Evolutionary conservation across 1,140 invertebrate genomes (phyloP), one percentile per base, ranked within the genome.

Genomic region (Procambarus clarkii): DNA sequence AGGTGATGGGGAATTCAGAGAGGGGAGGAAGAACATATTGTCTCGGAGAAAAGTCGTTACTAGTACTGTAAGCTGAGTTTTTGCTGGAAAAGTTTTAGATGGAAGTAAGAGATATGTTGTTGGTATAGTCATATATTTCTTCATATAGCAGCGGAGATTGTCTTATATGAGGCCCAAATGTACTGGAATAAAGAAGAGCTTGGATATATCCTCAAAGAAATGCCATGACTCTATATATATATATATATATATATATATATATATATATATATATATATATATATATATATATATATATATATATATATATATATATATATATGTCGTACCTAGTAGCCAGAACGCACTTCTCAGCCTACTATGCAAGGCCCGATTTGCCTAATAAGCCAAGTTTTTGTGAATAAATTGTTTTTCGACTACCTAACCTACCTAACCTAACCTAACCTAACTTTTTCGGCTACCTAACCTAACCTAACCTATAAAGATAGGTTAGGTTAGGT

Each of bases 231-330:
- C 50, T 54, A n/a, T n/a, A n/a, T n/a, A 81, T 11, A 50, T 54
- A 54, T 24, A 81, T 54, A 81, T 50, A 81, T 54, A 54, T 24
- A 54, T 54, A 54, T 54, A 54, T 24, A 81, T 54, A 54, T 24
- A 34, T 18, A 18, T n/a, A 48, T 24, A 81, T 11, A 50, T 54
- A 54, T 24, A 81, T 54, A 81, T 50, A 81, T 54, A 54, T 24
- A 54, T 54, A 54, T 54, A 54, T 24, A 81, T 54, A 54, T 24
- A 58, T 54, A 21, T n/a, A 50, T 24, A 80, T 3, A 80, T 24
- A 18, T 54, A 81, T n/a, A 24, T 11, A 81, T 54, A 21, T n/a
- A 81, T n/a, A 81, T n/a, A n/a, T n/a, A n/a, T n/a, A n/a, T n/a
- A n/a, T n/a, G n/a, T n/a, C n/a, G n/a, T n/a, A n/a, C n/a, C n/a